phyloP scores from a whole-genome alignment of 2,113 vertebrate genomes.

The Python bivittatus region DNA sequence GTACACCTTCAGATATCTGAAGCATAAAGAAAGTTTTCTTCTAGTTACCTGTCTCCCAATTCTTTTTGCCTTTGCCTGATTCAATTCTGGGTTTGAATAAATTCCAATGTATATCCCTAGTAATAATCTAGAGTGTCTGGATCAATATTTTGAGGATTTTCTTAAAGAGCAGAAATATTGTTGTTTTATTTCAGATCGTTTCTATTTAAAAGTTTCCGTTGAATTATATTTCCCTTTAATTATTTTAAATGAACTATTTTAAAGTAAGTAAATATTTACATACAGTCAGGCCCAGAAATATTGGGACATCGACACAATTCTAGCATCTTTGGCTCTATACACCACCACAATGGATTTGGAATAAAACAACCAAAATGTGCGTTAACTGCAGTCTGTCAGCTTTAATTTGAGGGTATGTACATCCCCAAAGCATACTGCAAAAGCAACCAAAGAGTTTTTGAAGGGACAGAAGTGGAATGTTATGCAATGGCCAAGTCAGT shows the following conservation, averaged over 20 bases:
- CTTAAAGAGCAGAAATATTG: not conserved
- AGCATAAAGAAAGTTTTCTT: not conserved
- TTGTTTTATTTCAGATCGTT: not conserved
- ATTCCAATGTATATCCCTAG: not conserved
- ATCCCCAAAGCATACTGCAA: too few species aligned
- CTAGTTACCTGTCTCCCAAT: not conserved
- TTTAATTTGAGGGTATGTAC: too few species aligned
- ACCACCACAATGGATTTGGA: too few species aligned
- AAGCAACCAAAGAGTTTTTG: too few species aligned
- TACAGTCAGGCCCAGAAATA: too few species aligned
- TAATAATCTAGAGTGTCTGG: not conserved
- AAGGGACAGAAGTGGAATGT: too few species aligned
- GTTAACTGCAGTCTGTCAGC: too few species aligned
- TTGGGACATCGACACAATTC: too few species aligned
- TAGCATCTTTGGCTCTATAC: too few species aligned
- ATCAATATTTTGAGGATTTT: not conserved
- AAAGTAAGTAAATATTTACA: not conserved
- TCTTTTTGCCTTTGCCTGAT: not conserved
- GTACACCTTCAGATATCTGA: not conserved
- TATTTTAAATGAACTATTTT: not conserved
- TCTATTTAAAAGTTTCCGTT: not conserved
- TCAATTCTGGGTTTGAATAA: not conserved
- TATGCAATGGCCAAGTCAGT: too few species aligned
- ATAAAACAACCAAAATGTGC: too few species aligned
- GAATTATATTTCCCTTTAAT: not conserved